A percentile compares a stretch with the other conserved stretches of the same genome.
phyloP scores from a whole-genome alignment of 2,888 invertebrate species.

The Augiades crinisus region DNA sequence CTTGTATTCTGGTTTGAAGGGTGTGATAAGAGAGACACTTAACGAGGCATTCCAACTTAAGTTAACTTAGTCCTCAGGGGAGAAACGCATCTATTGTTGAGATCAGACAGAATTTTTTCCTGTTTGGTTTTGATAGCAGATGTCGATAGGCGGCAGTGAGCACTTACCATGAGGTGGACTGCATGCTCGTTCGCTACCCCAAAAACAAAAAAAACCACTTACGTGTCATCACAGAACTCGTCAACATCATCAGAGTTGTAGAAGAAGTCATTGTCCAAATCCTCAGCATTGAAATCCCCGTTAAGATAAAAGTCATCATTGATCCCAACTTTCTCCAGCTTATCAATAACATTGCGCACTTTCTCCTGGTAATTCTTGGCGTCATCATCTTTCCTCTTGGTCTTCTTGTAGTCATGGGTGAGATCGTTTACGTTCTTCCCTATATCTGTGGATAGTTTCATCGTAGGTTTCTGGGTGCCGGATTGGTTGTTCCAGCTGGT shows the following conservation, averaged over 20 bases:
- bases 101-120: too few relatives aligned
- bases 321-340: conserved; percentile 60
- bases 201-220: conserved; percentile 46
- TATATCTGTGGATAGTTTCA: conserved; percentile 36
- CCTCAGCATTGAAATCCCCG: conserved; percentile 59
- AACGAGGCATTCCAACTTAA: too few relatives aligned
- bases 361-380: conserved; percentile 25
- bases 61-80: too few relatives aligned
- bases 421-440: conserved; percentile 69
- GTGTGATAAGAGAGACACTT: too few relatives aligned
- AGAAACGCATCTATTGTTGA: too few relatives aligned
- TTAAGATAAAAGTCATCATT: conserved; percentile 65
- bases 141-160: too few relatives aligned
- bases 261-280: conserved; percentile 57
- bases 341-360: conserved; percentile 63
- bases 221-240: conserved; percentile 62
- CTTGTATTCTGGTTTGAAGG: too few relatives aligned
- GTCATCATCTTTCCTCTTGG: conserved; percentile 37
- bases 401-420: conserved; percentile 36
- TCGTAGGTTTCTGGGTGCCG: conserved; percentile 31
- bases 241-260: conserved; percentile 64
- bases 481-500: conserved; percentile 42
- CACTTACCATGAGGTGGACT: too few relatives aligned
- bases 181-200: too few relatives aligned
- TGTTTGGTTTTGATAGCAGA: too few relatives aligned